Evolutionary conservation across 2,797 vertebrate genomes (phyloP).

Genomic region (Psittacula echo): DNA sequence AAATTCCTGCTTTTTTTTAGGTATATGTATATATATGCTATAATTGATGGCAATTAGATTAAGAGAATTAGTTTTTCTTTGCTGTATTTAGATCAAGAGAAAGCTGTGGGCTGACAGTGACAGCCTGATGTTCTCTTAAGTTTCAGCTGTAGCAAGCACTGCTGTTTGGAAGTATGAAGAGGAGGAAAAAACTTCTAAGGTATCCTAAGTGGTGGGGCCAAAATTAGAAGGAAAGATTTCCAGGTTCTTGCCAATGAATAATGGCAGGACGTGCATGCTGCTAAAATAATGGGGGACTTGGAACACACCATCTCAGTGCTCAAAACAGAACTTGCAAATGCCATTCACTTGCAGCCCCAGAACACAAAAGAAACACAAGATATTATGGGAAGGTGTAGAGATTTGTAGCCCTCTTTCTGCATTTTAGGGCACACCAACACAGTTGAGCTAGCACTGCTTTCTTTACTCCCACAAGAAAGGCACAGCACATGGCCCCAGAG

Average conservation of each 20-base stretch:
- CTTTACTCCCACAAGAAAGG: background rate
- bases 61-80: background rate
- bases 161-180: background rate
- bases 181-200: background rate
- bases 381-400: background rate
- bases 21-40: background rate
- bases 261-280: fast-evolving
- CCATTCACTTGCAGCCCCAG: background rate
- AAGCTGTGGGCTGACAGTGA: background rate
- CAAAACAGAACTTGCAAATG: background rate
- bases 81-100: background rate
- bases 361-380: background rate
- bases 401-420: background rate
- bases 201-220: background rate
- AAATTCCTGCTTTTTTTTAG: background rate
- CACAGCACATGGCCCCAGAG: background rate
- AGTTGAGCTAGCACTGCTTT: background rate
- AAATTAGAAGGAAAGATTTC: background rate
- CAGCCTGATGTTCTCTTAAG: background rate
- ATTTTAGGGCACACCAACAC: fast-evolving
- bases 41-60: background rate
- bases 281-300: background rate
- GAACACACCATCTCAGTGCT: background rate
- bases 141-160: background rate
- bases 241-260: background rate